Evolutionary conservation across 2,888 invertebrate genomes (phyloP).

Genomic region (Aspidiotus rigidus): DNA sequence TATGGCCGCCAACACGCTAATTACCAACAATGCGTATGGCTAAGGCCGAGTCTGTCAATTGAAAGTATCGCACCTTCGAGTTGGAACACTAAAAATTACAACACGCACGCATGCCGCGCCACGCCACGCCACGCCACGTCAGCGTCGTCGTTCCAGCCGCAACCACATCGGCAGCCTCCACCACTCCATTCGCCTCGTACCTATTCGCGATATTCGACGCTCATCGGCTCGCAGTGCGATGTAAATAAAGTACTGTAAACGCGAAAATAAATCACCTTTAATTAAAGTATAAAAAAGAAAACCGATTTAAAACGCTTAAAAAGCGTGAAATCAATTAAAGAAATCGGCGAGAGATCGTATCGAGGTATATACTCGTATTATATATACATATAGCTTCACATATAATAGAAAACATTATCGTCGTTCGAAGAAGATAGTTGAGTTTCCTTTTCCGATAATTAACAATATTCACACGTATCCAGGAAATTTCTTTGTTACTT

Average conservation of each 20-base stretch:
- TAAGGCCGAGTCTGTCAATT: too few relatives aligned
- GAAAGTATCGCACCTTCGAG: too few relatives aligned
- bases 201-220: too few relatives aligned
- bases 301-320: conserved; percentile 19
- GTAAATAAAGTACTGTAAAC: neutral
- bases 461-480: conserved; percentile 32
- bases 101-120: too few relatives aligned
- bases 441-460: conserved; percentile 22
- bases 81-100: too few relatives aligned
- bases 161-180: too few relatives aligned
- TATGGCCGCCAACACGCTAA: too few relatives aligned
- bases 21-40: too few relatives aligned
- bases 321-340: conserved; percentile 32
- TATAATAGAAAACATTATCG: conserved; percentile 22
- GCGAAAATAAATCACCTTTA: conserved; percentile 26
- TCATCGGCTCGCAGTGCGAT: too few relatives aligned
- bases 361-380: conserved; percentile 5
- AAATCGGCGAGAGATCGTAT: conserved; percentile 30
- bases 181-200: too few relatives aligned
- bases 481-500: conserved; percentile 31
- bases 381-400: neutral
- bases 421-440: conserved; percentile 17
- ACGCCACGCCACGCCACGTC: too few relatives aligned
- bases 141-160: too few relatives aligned
- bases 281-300: conserved; percentile 19